Percentiles rank a stretch among this genome's conserved stretches.
Conservation (phyloP, 2,797 vertebrate species). For the Acanthurus tractus region DNA sequence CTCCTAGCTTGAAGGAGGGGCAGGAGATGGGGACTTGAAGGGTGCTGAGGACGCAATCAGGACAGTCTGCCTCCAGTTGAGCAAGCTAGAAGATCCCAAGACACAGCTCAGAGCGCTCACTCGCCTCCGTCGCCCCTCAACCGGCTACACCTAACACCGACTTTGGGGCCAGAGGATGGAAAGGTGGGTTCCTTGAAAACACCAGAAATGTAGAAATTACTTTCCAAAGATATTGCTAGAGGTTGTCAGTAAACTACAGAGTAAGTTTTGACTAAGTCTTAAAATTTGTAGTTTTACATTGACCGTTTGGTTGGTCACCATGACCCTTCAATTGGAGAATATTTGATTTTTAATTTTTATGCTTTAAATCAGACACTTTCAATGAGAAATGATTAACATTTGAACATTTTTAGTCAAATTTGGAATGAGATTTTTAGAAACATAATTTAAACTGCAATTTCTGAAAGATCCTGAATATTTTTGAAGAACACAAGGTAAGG, state of each 20-base stretch:
- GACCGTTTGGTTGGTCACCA: slow-evolving; percentile 19
- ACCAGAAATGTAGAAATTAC: slow-evolving; percentile 37
- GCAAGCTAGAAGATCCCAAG: slow-evolving; percentile 79
- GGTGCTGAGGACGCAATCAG: slow-evolving; percentile 84
- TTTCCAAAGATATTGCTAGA: slow-evolving; percentile 36
- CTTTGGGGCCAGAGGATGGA: slow-evolving; percentile 43
- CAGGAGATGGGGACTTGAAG: slow-evolving; percentile 82
- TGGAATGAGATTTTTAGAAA: slow-evolving; percentile 20
- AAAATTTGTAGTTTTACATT: slow-evolving; percentile 15
- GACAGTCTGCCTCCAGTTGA: slow-evolving; percentile 85
- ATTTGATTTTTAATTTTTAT: slow-evolving; percentile 2
- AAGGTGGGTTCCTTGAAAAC: slow-evolving; percentile 61
- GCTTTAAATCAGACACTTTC: slow-evolving; percentile 21
- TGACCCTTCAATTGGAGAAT: slow-evolving; percentile 26
- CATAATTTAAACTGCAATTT: slow-evolving; percentile 20
- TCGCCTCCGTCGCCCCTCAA: slow-evolving; percentile 17
- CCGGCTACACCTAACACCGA: slow-evolving; percentile 26
- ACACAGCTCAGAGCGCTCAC: slow-evolving; percentile 65
- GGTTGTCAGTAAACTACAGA: slow-evolving; percentile 39
- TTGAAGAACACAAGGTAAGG: slow-evolving; percentile 70
- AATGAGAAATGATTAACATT: background rate
- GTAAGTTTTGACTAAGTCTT: slow-evolving; percentile 39
- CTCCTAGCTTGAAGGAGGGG: slow-evolving; percentile 85
- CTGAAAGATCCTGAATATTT: background rate
- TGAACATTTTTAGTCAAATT: slow-evolving; percentile 23